A percentile compares a stretch with the other conserved stretches of the same genome.
phyloP scores from a whole-genome alignment of 2,113 vertebrate genomes.

The Xiphophorus maculatus region DNA sequence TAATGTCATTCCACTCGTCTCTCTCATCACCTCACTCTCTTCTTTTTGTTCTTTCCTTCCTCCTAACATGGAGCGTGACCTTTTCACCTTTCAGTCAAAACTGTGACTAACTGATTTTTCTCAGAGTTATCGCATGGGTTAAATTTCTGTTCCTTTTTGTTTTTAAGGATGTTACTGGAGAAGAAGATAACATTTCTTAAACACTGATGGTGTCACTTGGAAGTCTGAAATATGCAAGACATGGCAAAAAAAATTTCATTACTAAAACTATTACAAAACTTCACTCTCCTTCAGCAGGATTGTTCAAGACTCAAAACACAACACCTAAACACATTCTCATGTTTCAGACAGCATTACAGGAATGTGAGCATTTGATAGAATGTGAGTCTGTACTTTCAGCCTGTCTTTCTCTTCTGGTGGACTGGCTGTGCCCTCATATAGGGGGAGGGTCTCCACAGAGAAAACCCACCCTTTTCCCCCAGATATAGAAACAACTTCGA shows the following conservation, averaged over 20 bases:
- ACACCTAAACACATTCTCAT: slow-evolving; percentile 22
- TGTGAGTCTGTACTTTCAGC: slow-evolving; percentile 58
- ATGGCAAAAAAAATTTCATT: not conserved
- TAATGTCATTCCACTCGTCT: slow-evolving; percentile 1
- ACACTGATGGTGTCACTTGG: slow-evolving; percentile 52
- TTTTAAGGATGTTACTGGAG: not conserved
- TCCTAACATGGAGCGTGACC: not conserved
- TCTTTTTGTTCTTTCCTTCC: slow-evolving; percentile 32
- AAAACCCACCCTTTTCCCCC: slow-evolving; percentile 40
- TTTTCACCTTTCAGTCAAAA: slow-evolving; percentile 20
- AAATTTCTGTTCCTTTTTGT: not conserved
- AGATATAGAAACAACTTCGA: slow-evolving; percentile 48
- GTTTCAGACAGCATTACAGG: slow-evolving; percentile 27
- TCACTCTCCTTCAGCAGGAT: not conserved
- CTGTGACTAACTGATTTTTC: slow-evolving; percentile 7
- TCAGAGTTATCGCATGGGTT: not conserved
- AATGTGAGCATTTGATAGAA: slow-evolving; percentile 45
- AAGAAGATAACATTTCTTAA: not conserved
- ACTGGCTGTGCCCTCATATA: slow-evolving; percentile 36
- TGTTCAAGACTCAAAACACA: slow-evolving; percentile 41
- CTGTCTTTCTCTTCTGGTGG: slow-evolving; percentile 52
- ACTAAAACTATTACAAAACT: not conserved
- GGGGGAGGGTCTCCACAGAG: slow-evolving; percentile 32
- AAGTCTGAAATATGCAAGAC: slow-evolving; percentile 21
- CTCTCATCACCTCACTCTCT: slow-evolving; percentile 23